Evolutionary conservation across 2,797 vertebrate genomes (phyloP), one percentile per base, ranked within the genome.

Genomic region (Thalassophryne amazonica): DNA sequence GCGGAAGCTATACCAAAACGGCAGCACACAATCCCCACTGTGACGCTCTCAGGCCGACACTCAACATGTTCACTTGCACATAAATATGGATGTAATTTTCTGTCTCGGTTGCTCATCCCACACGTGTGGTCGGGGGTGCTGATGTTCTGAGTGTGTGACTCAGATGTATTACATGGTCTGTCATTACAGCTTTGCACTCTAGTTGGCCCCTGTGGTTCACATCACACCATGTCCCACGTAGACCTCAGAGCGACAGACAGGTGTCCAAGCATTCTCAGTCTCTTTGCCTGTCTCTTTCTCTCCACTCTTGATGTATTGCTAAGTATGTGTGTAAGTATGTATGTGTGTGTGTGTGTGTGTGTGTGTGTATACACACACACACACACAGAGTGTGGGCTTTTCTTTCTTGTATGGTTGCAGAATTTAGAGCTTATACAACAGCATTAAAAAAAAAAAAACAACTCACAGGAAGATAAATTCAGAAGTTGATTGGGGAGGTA

Each of bases 151-250:
- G 62, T 60, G 80, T 76, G 73, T 63, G 78, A 78, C 83, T 73
- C 83, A 77, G 81, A 83, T 78, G 76, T 81, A 84, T 85, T 80
- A 78, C 84, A 63, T 42, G 46, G 54, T 64, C 60, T 84, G 78
- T 81, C 80, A 78, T 86, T 86, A 76, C 76, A 75, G 69, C 59
- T 67, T 68, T 75, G 71, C 63, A 66, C 73, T 73, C 53, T 37
- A 10, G 35, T 34, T 24, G 36, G 63, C 70, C 70, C 70, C 54
- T 14, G 64, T 37, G 77, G 69, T 66, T 80, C 74, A 47, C 68
- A 71, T 86, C 80, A 69, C 78, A 83, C 76, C 64, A 70, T 31
- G 47, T 60, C 62, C 46, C 20, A 52, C 62, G 28, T 46, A 62
- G 53, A 74, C 66, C 73, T 72, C 53, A 40, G 69, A 59, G 59